Conservation (phyloP, 1,140 invertebrate species). For the Drosophila subpulchrella region DNA sequence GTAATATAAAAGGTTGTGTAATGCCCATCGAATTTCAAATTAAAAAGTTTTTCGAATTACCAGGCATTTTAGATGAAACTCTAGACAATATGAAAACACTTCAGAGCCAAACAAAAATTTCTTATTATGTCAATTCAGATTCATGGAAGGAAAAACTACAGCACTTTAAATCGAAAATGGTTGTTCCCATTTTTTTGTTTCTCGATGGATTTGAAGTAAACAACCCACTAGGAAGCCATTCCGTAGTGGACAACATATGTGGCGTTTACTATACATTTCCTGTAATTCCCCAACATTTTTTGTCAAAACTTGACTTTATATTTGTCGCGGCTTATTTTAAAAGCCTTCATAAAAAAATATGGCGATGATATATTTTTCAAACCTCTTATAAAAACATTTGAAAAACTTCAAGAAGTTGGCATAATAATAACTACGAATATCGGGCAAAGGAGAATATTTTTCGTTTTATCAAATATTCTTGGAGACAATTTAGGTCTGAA, state of each 20-base stretch:
- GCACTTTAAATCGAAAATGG: too few species aligned
- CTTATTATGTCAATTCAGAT: too few species aligned
- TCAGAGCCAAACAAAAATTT: too few species aligned
- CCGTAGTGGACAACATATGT: neutral
- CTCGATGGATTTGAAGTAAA: conserved; percentile 2
- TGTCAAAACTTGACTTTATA: conserved; percentile 1
- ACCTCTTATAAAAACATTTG: conserved; percentile 2
- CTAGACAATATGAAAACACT: too few species aligned
- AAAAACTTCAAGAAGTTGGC: conserved; percentile 4
- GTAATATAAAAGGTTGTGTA: too few species aligned
- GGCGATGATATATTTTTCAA: neutral
- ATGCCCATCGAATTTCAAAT: too few species aligned
- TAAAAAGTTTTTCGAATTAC: too few species aligned
- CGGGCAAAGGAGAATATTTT: neutral
- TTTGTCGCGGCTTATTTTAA: conserved; percentile 4
- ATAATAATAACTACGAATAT: neutral
- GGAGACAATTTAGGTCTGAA: conserved; percentile 6
- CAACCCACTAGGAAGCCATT: conserved; percentile 11
- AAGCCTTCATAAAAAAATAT: neutral
- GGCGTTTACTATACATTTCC: conserved; percentile 2
- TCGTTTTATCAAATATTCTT: neutral
- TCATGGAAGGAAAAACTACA: too few species aligned
- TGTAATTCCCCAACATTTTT: neutral
- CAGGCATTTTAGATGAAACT: too few species aligned
- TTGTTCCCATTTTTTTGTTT: neutral